phyloP scores from a whole-genome alignment of 2,797 vertebrate species.

The Aldrovandia affinis region DNA sequence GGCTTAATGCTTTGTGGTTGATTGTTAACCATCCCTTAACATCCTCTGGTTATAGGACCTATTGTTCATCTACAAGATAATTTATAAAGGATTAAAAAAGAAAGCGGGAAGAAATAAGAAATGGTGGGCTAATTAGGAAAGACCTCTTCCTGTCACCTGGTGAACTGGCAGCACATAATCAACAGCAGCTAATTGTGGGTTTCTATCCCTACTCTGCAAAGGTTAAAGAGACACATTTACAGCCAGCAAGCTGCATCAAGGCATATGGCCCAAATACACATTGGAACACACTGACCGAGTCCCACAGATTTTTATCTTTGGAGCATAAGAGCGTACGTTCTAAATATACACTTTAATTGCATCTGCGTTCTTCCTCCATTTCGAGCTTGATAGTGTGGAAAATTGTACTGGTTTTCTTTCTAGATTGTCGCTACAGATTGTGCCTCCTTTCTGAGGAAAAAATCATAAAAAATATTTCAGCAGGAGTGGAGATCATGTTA shows the following conservation, averaged over 20 bases:
- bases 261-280: not conserved
- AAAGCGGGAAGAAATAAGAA: too few species aligned
- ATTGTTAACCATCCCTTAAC: not conserved
- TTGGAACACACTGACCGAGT: constrained; percentile 6
- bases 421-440: not conserved
- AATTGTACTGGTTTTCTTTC: not conserved
- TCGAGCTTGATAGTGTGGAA: not conserved
- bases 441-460: not conserved
- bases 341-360: not conserved
- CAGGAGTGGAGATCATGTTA: not conserved
- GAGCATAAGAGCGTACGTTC: constrained; percentile 1
- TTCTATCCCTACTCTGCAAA: constrained; percentile 69
- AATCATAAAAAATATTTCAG: not conserved
- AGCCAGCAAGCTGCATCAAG: constrained; percentile 53
- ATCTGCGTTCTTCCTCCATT: not conserved
- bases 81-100: not conserved
- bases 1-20: not conserved
- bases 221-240: constrained; percentile 71
- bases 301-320: constrained; percentile 17
- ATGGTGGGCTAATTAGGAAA: not conserved
- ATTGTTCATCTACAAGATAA: not conserved
- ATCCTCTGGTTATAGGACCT: not conserved
- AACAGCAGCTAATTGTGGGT: constrained; percentile 71
- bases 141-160: too few species aligned
- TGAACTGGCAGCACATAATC: constrained; percentile 72